Evolutionary conservation across 2,888 invertebrate genomes (phyloP), one percentile per base, ranked within the genome.

Genomic region (Acleris emargana): DNA sequence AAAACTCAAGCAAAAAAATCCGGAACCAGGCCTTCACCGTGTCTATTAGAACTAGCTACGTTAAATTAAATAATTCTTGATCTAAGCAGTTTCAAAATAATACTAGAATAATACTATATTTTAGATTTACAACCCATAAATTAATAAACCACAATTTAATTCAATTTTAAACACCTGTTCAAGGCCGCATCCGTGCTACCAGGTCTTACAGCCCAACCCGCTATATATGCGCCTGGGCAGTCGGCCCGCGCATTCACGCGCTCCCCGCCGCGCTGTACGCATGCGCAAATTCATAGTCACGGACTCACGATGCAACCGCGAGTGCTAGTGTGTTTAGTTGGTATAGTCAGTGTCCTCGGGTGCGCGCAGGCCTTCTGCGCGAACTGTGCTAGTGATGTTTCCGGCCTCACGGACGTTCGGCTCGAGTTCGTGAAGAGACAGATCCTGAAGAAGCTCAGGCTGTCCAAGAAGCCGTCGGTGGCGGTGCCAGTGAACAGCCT

Each of bases 341-440:
- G 1, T 71, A 83, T 91, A 82, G 82, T 89, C 82, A 84, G 76
- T 80, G 61, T 67, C 4, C 13, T 38, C 68, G 80, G 54, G 25
- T 45, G 51, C 70, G 77, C 79, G 77, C 74, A 84, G 64, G 87
- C 85, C 18, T 84, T 84, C 68, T 91, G 91, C 75, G 84, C 88
- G 5, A 87, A 86, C 57, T 89, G 90, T 80, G 89, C 83, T 22
- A 86, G 82, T 50, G 87, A 80, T 66, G 84, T 82, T 54, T 92
- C 93, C 51, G 94, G 95, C 73, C 84, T 96, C 60, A 95, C 95
- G 0, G 94, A 94, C 43, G 91, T 96, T 45, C 90, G 97, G 69
- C 95, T 97, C 69, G 96, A 97, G 84, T 96, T 96, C 75, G 96
- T 97, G 55, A 97, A 97, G 84, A 95, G 96, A 81, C 97, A 97